phyloP scores from a whole-genome alignment of 2,113 vertebrate genomes.

The Phalacrocorax brasilianus region DNA sequence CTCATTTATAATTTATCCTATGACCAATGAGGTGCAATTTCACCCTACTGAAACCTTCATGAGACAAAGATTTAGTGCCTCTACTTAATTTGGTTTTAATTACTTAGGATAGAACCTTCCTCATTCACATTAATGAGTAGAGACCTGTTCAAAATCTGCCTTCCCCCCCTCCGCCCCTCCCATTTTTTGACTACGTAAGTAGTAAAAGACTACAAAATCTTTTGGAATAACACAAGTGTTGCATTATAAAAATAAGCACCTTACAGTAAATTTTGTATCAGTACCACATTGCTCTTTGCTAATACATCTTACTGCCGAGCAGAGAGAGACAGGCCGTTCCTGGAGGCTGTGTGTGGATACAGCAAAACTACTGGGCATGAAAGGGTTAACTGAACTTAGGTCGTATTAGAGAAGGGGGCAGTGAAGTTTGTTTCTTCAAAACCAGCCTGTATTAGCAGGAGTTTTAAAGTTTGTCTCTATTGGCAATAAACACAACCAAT shows the following conservation, averaged over 20 bases:
- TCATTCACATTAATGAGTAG: not conserved
- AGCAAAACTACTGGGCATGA: not conserved
- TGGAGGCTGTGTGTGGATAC: not conserved
- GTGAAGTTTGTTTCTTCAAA: not conserved
- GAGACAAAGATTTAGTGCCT: not conserved
- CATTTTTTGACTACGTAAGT: not conserved
- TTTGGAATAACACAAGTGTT: not conserved
- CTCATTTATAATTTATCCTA: slow-evolving; percentile 64
- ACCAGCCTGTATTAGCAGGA: not conserved
- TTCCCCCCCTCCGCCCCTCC: too few species aligned
- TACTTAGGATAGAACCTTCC: not conserved
- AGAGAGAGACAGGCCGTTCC: not conserved
- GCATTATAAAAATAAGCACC: not conserved
- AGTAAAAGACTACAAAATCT: not conserved
- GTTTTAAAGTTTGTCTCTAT: not conserved
- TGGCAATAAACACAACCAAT: not conserved
- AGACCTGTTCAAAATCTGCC: not conserved
- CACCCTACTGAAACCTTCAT: not conserved
- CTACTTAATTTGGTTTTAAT: slow-evolving; percentile 31
- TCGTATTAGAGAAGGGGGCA: not conserved
- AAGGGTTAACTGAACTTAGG: not conserved
- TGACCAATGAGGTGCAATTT: slow-evolving; percentile 37
- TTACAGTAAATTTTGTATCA: not conserved
- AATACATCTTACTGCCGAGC: not conserved
- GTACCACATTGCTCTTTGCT: not conserved